Evolutionary conservation across 2,113 vertebrate species (phyloP).

Genomic region (Dicaeum eximium): DNA sequence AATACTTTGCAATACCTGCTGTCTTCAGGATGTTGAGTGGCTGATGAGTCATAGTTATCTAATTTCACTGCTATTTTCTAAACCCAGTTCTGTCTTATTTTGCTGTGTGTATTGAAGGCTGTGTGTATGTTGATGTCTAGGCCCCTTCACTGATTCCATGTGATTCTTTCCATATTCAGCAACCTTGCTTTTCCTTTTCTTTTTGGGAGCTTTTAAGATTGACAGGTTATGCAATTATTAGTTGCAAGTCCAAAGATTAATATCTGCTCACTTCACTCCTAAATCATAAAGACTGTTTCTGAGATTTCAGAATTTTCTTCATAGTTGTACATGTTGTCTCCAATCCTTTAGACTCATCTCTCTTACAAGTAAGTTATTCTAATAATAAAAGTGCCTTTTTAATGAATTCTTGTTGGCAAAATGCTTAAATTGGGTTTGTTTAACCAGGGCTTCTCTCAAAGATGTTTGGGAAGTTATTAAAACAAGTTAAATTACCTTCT

Average conservation of each 20-base stretch:
- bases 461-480: not conserved
- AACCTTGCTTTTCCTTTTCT: not conserved
- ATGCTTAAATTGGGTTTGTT: not conserved
- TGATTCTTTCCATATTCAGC: not conserved
- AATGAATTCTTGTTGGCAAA: not conserved
- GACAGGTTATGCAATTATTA: not conserved
- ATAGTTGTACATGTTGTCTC: not conserved
- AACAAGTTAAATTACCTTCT: not conserved
- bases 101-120: not conserved
- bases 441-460: not conserved
- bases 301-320: not conserved
- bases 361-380: not conserved
- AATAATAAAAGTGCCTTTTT: not conserved
- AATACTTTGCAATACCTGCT: not conserved
- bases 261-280: not conserved
- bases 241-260: not conserved
- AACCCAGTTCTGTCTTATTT: conserved; percentile 21
- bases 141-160: not conserved
- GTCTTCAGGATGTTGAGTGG: not conserved
- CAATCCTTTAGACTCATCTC: not conserved
- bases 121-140: not conserved
- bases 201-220: not conserved
- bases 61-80: conserved; percentile 8
- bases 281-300: not conserved
- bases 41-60: not conserved